Conservation (phyloP, 1,140 invertebrate species). For the Papilio xuthus region DNA sequence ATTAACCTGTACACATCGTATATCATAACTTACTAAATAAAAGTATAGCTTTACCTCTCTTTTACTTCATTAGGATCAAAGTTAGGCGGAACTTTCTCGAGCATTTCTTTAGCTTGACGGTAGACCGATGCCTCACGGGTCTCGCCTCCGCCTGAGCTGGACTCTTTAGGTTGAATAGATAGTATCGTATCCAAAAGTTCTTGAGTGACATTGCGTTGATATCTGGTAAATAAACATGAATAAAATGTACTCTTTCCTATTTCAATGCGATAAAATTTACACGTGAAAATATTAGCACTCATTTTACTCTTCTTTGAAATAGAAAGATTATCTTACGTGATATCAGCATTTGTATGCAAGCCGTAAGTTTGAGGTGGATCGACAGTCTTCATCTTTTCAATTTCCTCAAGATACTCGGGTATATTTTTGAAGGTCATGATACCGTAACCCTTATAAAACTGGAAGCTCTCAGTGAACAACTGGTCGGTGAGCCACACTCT, state of each 20-base stretch:
- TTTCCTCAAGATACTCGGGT: constrained; percentile 93
- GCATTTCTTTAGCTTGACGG: constrained; percentile 94
- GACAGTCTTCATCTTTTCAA: constrained; percentile 90
- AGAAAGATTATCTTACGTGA: constrained; percentile 84
- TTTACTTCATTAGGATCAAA: constrained; percentile 96
- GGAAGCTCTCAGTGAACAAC: constrained; percentile 88
- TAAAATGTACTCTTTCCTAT: neutral
- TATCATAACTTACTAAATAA: neutral
- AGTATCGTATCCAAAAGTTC: constrained; percentile 96
- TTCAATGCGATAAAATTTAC: neutral
- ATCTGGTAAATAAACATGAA: constrained; percentile 49
- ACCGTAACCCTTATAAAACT: constrained; percentile 95
- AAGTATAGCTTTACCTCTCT: constrained; percentile 82
- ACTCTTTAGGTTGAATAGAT: constrained; percentile 98
- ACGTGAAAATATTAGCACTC: neutral
- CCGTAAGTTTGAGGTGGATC: constrained; percentile 98
- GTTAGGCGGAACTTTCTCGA: constrained; percentile 94
- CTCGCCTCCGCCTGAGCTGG: constrained; percentile 91
- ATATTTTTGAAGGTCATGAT: constrained; percentile 91
- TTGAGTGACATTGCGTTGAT: constrained; percentile 96
- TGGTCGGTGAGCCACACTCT: constrained; percentile 94
- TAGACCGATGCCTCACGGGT: constrained; percentile 95
- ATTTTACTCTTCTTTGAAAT: neutral
- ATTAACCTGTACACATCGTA: neutral
- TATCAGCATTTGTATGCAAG: constrained; percentile 97